Percentiles rank a stretch among this genome's conserved stretches.
Conservation (phyloP, 53 echinoderm and acorn worm species). For the Luidia sarsii region DNA sequence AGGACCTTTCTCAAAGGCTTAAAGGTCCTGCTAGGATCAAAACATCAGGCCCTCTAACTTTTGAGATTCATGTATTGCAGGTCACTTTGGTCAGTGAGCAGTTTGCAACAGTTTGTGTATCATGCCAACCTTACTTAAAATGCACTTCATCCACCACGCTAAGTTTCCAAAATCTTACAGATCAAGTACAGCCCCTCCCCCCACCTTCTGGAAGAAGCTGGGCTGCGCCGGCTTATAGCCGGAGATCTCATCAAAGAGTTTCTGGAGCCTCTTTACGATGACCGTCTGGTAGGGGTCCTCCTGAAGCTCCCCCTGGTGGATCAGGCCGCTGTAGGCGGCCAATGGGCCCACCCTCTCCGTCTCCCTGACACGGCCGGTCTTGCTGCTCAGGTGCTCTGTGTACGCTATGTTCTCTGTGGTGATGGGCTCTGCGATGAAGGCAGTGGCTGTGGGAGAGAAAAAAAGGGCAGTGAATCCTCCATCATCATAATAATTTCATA, state of each 20-base stretch:
- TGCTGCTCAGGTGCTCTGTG: conserved; percentile 39
- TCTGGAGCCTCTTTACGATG: conserved; percentile 69
- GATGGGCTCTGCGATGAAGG: conserved; percentile 36
- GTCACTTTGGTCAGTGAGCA: too few species aligned
- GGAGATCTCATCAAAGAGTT: conserved; percentile 68
- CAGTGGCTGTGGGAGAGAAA: too few species aligned
- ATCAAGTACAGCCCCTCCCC: neutral
- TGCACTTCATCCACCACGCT: too few species aligned
- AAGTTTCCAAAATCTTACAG: too few species aligned
- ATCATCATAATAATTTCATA: too few species aligned
- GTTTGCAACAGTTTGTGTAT: too few species aligned
- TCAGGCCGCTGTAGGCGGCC: conserved; percentile 61
- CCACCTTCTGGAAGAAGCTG: conserved; percentile 84
- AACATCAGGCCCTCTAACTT: too few species aligned
- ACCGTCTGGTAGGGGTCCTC: conserved; percentile 77
- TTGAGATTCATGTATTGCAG: too few species aligned
- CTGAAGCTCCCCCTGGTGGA: conserved; percentile 62
- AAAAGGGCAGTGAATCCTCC: too few species aligned
- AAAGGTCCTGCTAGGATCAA: too few species aligned
- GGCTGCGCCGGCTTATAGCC: conserved; percentile 80
- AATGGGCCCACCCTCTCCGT: conserved; percentile 57
- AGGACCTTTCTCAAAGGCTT: too few species aligned
- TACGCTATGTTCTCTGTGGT: conserved; percentile 26
- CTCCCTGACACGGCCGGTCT: conserved; percentile 24
- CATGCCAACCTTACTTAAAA: too few species aligned